These are phyloP conservation scores for Drosophila sturtevanti DNA, from an alignment of 1,140 invertebrate species.

Conservation along the genomic window DNA sequence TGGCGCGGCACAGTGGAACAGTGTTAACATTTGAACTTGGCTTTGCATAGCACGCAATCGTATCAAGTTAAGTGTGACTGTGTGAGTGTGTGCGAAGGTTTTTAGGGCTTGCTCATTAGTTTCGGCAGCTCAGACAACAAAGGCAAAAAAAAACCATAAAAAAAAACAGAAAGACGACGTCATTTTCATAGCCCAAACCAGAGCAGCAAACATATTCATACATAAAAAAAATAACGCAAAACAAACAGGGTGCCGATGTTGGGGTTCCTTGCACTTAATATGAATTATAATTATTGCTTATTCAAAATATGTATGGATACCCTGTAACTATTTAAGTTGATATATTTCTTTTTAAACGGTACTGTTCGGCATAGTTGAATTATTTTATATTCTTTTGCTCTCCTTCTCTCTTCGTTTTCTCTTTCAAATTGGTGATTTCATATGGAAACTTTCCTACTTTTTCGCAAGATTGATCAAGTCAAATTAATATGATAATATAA, in stretches of 20 bases:
- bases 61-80: background rate
- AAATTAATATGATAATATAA: too few species aligned
- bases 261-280: background rate
- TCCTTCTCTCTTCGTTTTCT: too few species aligned
- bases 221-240: too few species aligned
- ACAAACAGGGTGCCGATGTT: background rate
- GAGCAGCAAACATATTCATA: slow-evolving; percentile 24
- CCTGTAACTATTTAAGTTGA: too few species aligned
- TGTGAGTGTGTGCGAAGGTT: slow-evolving; percentile 13
- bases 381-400: too few species aligned
- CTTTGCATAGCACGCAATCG: slow-evolving; percentile 50
- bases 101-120: slow-evolving; percentile 40
- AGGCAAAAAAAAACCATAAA: slow-evolving; percentile 4
- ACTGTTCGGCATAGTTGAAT: too few species aligned
- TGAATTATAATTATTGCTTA: background rate
- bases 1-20: slow-evolving; percentile 10
- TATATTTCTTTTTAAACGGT: too few species aligned
- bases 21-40: slow-evolving; percentile 69
- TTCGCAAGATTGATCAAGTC: too few species aligned
- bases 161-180: slow-evolving; percentile 35
- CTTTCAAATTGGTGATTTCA: too few species aligned
- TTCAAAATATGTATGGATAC: too few species aligned
- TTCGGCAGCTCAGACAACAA: slow-evolving; percentile 40
- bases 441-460: too few species aligned
- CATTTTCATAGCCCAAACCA: slow-evolving; percentile 45